These are phyloP conservation scores for Diacarnus erythraeanus DNA, from an alignment of 37 sponge, comb jelly and placozoan genomes.

Conservation along the genomic window DNA sequence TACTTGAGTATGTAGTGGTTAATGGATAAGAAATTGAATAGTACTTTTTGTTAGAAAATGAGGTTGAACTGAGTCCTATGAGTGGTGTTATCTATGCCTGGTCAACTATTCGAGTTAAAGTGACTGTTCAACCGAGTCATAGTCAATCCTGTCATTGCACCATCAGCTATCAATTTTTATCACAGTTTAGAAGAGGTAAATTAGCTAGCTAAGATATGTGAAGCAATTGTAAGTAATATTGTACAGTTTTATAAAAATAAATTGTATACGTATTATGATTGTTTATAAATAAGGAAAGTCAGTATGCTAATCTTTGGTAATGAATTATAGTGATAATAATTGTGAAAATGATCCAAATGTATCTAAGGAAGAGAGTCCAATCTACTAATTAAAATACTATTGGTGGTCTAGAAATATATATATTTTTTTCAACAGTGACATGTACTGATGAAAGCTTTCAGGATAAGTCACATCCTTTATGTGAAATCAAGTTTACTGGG, in stretches of 20 bases:
- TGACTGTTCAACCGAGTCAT: slow-evolving; percentile 54
- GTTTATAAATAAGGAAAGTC: no score
- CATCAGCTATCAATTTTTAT: slow-evolving; percentile 47
- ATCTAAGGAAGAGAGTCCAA: neutral
- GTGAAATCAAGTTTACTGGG: slow-evolving; percentile 38
- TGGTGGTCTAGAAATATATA: no score
- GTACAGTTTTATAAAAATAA: no score
- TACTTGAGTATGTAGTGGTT: no score
- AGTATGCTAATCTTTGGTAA: no score
- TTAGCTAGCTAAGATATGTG: no score
- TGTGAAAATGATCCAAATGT: no score
- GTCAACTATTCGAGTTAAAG: slow-evolving; percentile 8
- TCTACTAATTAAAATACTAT: neutral
- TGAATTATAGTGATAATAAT: no score
- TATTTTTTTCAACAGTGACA: no score
- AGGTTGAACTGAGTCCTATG: slow-evolving; percentile 41
- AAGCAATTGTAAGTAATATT: no score
- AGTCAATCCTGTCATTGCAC: neutral
- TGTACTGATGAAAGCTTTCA: neutral
- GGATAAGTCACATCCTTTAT: neutral
- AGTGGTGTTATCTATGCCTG: slow-evolving; percentile 56
- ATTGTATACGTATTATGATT: no score
- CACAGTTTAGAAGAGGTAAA: neutral
- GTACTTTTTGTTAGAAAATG: neutral
- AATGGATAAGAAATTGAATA: no score